These are phyloP conservation scores for Dryoscopus gambensis DNA, from an alignment of 2,113 vertebrate species.

Conservation along the genomic window DNA sequence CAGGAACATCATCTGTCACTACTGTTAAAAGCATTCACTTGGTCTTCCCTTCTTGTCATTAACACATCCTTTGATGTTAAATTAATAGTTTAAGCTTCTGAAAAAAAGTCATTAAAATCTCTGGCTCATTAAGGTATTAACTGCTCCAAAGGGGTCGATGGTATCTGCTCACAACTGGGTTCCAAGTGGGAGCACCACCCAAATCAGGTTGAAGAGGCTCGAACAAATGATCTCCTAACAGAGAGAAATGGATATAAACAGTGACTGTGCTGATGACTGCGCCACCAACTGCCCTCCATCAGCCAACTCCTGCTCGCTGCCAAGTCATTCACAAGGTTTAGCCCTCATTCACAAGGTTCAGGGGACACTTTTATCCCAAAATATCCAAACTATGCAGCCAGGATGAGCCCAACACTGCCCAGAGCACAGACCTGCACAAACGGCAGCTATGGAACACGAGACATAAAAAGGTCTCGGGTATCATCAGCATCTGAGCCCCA, in stretches of 20 bases:
- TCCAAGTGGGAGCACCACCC: background rate
- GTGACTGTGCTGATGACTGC: background rate
- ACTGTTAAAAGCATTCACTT: background rate
- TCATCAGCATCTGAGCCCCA: background rate
- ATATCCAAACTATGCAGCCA: background rate
- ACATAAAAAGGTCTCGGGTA: background rate
- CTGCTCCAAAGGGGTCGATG: background rate
- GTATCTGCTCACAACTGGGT: background rate
- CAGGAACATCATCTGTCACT: background rate
- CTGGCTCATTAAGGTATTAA: background rate
- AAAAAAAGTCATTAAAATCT: background rate
- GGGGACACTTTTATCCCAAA: background rate
- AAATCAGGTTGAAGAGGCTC: background rate
- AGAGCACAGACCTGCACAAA: background rate
- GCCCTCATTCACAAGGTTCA: background rate
- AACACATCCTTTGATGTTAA: background rate
- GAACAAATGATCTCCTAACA: background rate
- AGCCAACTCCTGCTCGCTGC: background rate
- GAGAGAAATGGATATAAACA: background rate
- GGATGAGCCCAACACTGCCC: background rate
- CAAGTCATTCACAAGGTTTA: background rate
- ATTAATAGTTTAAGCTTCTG: background rate
- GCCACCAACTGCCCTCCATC: background rate
- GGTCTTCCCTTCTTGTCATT: background rate
- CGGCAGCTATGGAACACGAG: background rate